Percentiles rank a stretch among this genome's conserved stretches.
These are phyloP conservation scores for Myotis lucifugus DNA, from an alignment of 2,113 vertebrate genomes.

Conservation along the genomic window DNA sequence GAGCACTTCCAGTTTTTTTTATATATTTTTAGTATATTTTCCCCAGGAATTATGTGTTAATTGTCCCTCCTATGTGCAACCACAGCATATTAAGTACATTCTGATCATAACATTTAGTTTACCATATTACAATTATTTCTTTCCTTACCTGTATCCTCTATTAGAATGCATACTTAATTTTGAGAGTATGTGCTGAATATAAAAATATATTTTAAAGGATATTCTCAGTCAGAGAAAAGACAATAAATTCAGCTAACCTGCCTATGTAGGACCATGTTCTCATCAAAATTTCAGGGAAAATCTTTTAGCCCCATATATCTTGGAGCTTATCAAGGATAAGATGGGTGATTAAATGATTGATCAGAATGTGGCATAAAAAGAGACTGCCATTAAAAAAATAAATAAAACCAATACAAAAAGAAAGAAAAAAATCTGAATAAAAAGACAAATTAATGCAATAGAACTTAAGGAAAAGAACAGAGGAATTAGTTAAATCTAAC, in stretches of 20 bases:
- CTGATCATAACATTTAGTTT: not conserved
- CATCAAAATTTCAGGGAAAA: not conserved
- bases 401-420: not conserved
- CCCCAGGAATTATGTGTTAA: not conserved
- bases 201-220: not conserved
- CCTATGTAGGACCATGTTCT: not conserved
- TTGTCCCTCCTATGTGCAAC: not conserved
- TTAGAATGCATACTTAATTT: not conserved
- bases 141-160: not conserved
- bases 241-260: not conserved
- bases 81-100: not conserved
- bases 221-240: not conserved
- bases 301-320: not conserved
- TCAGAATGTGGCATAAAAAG: not conserved
- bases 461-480: not conserved
- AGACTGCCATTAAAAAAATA: not conserved
- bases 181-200: not conserved
- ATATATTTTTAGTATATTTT: not conserved
- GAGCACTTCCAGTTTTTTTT: not conserved
- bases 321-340: not conserved
- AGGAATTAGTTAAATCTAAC: not conserved
- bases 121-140: not conserved
- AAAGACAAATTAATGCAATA: not conserved
- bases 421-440: not conserved
- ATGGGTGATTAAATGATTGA: not conserved